A percentile compares a stretch with the other conserved stretches of the same genome.
These are phyloP conservation scores for Poeciliopsis presidionis DNA, from an alignment of 2,797 vertebrate genomes.

Conservation along the genomic window DNA sequence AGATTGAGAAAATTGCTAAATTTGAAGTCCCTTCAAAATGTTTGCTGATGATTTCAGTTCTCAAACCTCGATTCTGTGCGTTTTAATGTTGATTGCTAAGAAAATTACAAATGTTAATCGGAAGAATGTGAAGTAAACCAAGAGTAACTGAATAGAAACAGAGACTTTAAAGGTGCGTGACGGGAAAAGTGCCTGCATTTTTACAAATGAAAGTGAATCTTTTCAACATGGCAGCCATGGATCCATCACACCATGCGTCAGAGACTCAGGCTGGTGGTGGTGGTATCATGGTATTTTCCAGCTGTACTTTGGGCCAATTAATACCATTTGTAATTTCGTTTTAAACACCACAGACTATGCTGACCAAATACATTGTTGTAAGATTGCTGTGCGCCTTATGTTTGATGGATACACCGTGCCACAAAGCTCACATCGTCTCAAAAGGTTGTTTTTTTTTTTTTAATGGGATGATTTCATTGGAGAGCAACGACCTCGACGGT, in stretches of 20 bases:
- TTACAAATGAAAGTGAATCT: neutral
- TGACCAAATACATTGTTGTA: neutral
- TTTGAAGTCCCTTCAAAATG: neutral
- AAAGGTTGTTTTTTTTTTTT: neutral
- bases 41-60: neutral
- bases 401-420: neutral
- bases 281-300: neutral
- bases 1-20: conserved; percentile 2
- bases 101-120: neutral
- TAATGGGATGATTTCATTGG: neutral
- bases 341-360: neutral
- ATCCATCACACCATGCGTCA: neutral
- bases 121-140: neutral
- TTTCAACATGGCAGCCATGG: neutral
- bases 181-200: neutral
- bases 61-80: neutral
- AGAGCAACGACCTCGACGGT: neutral
- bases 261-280: neutral
- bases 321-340: neutral
- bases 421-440: neutral
- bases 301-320: neutral
- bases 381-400: neutral
- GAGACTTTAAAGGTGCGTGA: neutral
- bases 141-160: neutral
- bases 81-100: neutral